phyloP scores from a whole-genome alignment of 2,113 vertebrate species.

The Oncorhynchus mykiss region DNA sequence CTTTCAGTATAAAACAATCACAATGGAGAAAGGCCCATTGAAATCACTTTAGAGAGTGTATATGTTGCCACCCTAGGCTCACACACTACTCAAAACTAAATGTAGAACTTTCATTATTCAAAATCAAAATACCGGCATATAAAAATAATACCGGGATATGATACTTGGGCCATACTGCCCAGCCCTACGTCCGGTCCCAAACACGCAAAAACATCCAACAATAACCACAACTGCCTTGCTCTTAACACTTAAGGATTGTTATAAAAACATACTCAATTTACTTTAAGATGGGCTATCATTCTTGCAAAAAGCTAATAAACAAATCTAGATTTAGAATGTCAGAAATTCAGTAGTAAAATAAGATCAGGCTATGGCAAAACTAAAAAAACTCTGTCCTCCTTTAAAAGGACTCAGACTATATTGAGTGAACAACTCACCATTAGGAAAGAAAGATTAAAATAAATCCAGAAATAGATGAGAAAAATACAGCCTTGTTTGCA shows the following conservation, averaged over 20 bases:
- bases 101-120: too few species aligned
- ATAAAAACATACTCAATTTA: not conserved
- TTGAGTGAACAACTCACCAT: slow-evolving; percentile 56
- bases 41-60: too few species aligned
- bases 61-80: too few species aligned
- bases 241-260: not conserved
- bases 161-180: too few species aligned
- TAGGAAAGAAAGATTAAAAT: not conserved
- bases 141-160: too few species aligned
- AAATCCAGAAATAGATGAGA: slow-evolving; percentile 14
- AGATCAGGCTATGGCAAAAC: too few species aligned
- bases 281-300: not conserved
- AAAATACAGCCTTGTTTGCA: slow-evolving; percentile 8
- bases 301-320: not conserved
- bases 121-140: too few species aligned
- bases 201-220: not conserved
- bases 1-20: too few species aligned
- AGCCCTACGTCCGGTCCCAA: not conserved
- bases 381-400: not conserved
- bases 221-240: not conserved
- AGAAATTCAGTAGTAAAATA: too few species aligned
- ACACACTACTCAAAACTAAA: too few species aligned
- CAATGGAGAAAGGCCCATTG: too few species aligned
- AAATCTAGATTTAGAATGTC: not conserved
- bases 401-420: not conserved